A percentile compares a stretch with the other conserved stretches of the same genome.
These are phyloP conservation scores for Dasyurus viverrinus DNA, from an alignment of 2,113 vertebrate species.

Conservation along the genomic window DNA sequence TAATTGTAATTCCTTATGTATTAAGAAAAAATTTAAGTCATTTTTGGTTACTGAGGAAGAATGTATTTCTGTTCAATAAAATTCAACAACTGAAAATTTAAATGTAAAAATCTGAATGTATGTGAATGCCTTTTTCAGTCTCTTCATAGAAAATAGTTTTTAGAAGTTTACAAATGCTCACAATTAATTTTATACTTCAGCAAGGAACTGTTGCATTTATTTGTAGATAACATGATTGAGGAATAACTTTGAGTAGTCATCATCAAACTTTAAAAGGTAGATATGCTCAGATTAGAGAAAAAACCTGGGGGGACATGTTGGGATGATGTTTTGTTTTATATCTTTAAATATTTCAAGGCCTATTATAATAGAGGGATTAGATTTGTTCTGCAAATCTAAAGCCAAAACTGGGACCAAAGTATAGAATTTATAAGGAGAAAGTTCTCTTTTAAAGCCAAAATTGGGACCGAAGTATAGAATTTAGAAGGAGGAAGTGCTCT, in stretches of 20 bases:
- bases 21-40: slow-evolving; percentile 62
- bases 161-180: background rate
- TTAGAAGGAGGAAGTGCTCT: background rate
- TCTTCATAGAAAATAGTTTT: slow-evolving; percentile 18
- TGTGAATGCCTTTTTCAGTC: slow-evolving; percentile 59
- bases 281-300: background rate
- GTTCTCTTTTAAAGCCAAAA: background rate
- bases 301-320: background rate
- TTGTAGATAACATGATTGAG: background rate
- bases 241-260: background rate
- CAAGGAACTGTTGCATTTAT: background rate
- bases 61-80: slow-evolving; percentile 80
- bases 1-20: slow-evolving; percentile 67
- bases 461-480: background rate
- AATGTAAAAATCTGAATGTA: slow-evolving; percentile 73
- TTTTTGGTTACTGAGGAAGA: slow-evolving; percentile 73
- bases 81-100: slow-evolving; percentile 78
- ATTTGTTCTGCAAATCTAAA: background rate
- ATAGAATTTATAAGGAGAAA: background rate
- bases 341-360: background rate
- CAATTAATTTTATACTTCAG: slow-evolving; percentile 10
- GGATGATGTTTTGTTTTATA: background rate
- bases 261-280: background rate
- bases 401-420: background rate
- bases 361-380: background rate